Conservation (phyloP, 2,888 invertebrate genomes). For the Steinernema carpocapsae region DNA sequence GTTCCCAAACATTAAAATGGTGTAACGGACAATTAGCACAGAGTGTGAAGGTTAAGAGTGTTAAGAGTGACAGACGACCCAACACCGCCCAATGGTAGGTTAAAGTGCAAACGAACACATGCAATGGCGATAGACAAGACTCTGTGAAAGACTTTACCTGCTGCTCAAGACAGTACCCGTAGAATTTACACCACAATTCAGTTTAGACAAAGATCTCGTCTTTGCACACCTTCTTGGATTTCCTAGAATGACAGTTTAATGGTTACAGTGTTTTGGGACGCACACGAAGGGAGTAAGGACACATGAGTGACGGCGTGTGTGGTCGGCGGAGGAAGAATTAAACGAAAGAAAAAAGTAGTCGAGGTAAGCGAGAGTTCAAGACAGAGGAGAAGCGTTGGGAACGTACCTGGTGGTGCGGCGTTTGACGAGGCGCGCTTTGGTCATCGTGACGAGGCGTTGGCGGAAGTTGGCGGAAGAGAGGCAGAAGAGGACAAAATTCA, state of each 20-base stretch:
- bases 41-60: slow-evolving; percentile 11
- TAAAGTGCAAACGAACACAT: slow-evolving; percentile 25
- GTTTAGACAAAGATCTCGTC: slow-evolving; percentile 29
- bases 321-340: background rate
- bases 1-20: background rate
- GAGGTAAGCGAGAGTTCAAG: background rate
- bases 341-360: background rate
- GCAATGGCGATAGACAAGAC: background rate
- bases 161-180: background rate
- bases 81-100: slow-evolving; percentile 15
- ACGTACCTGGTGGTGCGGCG: slow-evolving; percentile 25
- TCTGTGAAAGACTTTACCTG: slow-evolving; percentile 18
- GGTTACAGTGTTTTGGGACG: background rate
- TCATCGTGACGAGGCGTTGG: slow-evolving; percentile 54
- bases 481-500: slow-evolving; percentile 67
- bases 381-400: background rate
- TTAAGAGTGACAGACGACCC: background rate
- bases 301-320: background rate
- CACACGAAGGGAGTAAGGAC: no score
- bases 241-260: slow-evolving; percentile 25
- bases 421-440: slow-evolving; percentile 51
- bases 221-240: slow-evolving; percentile 23
- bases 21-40: slow-evolving; percentile 25
- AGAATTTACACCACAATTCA: background rate
- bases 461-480: slow-evolving; percentile 61